These are phyloP conservation scores for Callipepla californica DNA, from an alignment of 2,113 vertebrate species.

Conservation along the genomic window DNA sequence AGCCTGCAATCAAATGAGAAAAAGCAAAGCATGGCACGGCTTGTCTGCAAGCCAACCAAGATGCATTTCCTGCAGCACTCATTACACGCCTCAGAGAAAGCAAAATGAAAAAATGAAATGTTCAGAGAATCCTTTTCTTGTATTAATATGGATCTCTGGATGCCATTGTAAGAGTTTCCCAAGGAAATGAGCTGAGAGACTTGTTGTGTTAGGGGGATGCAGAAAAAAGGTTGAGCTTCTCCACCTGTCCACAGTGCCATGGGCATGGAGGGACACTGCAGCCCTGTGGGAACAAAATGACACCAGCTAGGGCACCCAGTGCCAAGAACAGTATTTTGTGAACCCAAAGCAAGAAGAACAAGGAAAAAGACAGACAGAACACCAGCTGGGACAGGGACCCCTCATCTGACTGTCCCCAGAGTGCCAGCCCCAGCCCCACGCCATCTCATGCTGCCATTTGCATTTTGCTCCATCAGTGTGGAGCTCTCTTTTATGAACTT, in stretches of 20 bases:
- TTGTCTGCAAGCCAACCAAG: background rate
- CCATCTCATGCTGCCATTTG: background rate
- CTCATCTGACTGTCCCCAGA: background rate
- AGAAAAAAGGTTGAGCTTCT: background rate
- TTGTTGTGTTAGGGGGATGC: background rate
- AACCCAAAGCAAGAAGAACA: background rate
- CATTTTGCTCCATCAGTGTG: background rate
- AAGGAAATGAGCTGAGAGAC: background rate
- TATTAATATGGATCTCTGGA: background rate
- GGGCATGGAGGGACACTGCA: background rate
- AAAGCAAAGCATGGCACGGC: background rate
- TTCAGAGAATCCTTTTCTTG: background rate
- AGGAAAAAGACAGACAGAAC: background rate
- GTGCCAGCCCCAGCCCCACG: background rate
- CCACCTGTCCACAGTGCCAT: background rate
- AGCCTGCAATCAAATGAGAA: background rate
- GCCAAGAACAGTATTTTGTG: background rate
- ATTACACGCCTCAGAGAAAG: background rate
- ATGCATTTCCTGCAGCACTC: background rate
- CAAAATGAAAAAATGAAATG: background rate
- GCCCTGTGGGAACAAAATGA: background rate
- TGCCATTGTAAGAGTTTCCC: background rate
- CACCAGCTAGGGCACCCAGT: background rate
- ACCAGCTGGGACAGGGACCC: background rate
- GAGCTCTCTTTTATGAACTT: background rate